A percentile compares a stretch with the other conserved stretches of the same genome.
Conservation (phyloP, 37 sponge, comb jelly and placozoan species). For the Crambe crambe region DNA sequence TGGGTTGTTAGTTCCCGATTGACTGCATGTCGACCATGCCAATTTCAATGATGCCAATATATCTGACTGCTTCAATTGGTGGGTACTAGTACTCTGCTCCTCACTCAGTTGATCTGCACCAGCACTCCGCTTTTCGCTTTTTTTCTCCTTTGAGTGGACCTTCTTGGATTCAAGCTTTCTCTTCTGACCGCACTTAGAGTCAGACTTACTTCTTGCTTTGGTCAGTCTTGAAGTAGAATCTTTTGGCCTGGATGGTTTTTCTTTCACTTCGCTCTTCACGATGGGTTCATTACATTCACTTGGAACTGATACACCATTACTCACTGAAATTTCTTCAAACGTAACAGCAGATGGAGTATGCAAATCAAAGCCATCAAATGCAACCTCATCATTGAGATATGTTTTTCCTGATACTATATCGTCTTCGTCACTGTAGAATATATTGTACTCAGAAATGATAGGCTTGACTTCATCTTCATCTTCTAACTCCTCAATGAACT, state of each 20-base stretch:
- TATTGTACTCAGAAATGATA: conserved; percentile 55
- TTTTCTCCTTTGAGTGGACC: no score
- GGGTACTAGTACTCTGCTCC: background rate
- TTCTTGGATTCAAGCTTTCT: background rate
- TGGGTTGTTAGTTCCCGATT: background rate
- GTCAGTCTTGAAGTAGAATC: background rate
- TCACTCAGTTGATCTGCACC: background rate
- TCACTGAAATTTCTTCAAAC: background rate
- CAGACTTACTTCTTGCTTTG: background rate
- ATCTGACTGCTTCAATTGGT: background rate
- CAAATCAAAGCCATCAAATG: background rate
- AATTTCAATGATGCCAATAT: background rate
- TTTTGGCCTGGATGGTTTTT: background rate
- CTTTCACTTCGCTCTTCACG: background rate
- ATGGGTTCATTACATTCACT: background rate
- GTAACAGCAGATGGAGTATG: background rate
- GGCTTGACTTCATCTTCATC: background rate
- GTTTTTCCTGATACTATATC: background rate
- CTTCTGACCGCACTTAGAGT: no score
- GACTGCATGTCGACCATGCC: background rate
- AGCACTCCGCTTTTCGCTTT: background rate
- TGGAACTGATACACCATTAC: background rate
- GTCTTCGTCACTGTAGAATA: conserved; percentile 42
- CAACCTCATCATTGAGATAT: background rate
- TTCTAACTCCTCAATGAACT: background rate